Base-by-base conservation (phyloP, 2,113 vertebrate genomes). In the Odobenus rosmarus region DNA sequence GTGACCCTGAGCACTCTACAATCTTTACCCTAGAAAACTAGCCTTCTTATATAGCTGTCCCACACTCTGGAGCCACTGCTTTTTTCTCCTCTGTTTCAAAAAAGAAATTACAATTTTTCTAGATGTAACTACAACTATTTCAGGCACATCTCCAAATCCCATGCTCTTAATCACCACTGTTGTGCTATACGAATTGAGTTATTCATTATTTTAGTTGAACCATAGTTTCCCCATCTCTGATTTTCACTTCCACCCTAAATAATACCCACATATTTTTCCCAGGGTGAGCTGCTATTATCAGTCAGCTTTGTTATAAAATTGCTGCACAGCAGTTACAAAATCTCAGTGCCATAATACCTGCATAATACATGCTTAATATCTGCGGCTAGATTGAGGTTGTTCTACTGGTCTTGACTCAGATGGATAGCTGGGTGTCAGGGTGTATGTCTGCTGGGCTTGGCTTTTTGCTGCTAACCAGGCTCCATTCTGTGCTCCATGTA, bases 401-500 rank as follows among this genome's bases (percentile, higher is more conserved):
- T 81, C 59, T 39, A 57, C 42, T 51, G 46, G 12, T 21, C 31
- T 49, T 8, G 39, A 2, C 2, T 71, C 53, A 4, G 1, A 7
- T 51, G 9, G 9, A 14, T 64, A 49, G 33, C 33, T n/a, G 19
- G 31, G 13, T 24, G 59, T 81, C 28, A 64, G 19, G 64, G 13
- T 69, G 0, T 51, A 0, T n/a, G 11, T 31, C 55, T 55, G 10
- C 61, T n/a, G 26, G 33, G 1, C 4, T 12, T 55, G 18, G 12
- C 24, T 92, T 12, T 39, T 39, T 57, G 5, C 3, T 33, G 5
- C 57, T 19, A 21, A 3, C 31, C 33, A 19, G 16, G 11, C 8
- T 81, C 26, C 33, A 5, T 67, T 88, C 59, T 90, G 71, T 28
- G 49, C 16, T 15, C 28, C 24, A 9, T 28, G 7, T 84, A 31